phyloP scores from a whole-genome alignment of 2,113 vertebrate species.

The Amphiprion ocellaris region DNA sequence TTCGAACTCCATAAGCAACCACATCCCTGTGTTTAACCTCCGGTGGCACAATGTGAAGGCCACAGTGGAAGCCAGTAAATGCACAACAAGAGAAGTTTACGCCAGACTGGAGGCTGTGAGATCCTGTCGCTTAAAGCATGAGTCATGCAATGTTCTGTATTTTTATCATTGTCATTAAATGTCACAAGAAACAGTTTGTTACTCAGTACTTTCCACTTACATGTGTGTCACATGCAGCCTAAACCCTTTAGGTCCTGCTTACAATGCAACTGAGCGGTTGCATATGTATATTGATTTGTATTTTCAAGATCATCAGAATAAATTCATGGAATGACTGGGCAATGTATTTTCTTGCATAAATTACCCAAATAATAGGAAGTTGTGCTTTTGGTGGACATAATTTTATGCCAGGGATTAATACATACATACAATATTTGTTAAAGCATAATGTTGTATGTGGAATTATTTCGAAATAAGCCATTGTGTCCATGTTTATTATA shows the following conservation, averaged over 20 bases:
- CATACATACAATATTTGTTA: too few species aligned
- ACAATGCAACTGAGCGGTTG: too few species aligned
- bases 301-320: too few species aligned
- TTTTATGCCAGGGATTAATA: too few species aligned
- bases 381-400: too few species aligned
- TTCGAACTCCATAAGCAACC: slow-evolving; percentile 54
- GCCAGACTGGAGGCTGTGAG: slow-evolving; percentile 7
- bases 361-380: too few species aligned
- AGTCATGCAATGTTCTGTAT: background rate
- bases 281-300: too few species aligned
- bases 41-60: slow-evolving; percentile 36
- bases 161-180: background rate
- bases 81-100: background rate
- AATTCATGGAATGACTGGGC: too few species aligned
- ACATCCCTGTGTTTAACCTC: slow-evolving; percentile 64
- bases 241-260: too few species aligned
- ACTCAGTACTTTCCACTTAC: background rate
- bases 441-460: too few species aligned
- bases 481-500: background rate
- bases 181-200: background rate
- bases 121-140: background rate
- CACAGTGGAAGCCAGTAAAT: slow-evolving; percentile 30
- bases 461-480: background rate
- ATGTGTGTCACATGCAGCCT: too few species aligned
- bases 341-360: too few species aligned